Evolutionary conservation across 2,797 vertebrate genomes (phyloP), one percentile per base, ranked within the genome.

Genomic region (Octomys mimax): DNA sequence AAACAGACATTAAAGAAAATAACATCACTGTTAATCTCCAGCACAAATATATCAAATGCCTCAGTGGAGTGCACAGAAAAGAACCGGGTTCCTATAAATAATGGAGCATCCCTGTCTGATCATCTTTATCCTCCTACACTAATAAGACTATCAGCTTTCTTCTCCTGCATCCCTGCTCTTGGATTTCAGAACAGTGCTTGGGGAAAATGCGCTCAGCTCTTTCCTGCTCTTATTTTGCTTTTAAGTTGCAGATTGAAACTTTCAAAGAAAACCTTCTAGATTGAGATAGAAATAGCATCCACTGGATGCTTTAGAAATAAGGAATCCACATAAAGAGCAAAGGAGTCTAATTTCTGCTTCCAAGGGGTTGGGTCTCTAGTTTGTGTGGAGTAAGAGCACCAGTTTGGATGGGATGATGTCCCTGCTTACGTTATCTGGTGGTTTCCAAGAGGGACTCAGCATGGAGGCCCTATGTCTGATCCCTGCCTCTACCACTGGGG

Each of bases 1-100:
- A 98, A 98, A 95, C 97, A 98, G 97, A 96, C 98, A 97, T 98
- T 98, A 98, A 98, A 98, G 97, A 93, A 96, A 98, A 97, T 91
- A 98, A 94, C 97, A 96, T 96, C 97, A 92, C 83, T 89, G 96
- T 96, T 98, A 97, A 97, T 98, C 98, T 97, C 92, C 28, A 95
- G 81, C 96, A 98, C 96, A 98, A 98, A 98, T 96, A 97, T 77
- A 97, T 97, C 97, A 92, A 97, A 95, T 87, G 96, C 91, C 97
- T 97, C 96, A 79, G 90, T 80, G 90, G 81, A 96, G 70, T 66
- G 54, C 64, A 66, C 21, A 82, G 97, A 94, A 95, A 96, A 91
- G 93, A 93, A 88, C 81, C 46, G 68, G 92, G 70, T 96, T 95
- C 94, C 97, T 97, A 94, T 97, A 98, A 98, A 98, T 98, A 98